Conservation (phyloP, 2,113 vertebrate genomes). For the Microcebus ravelobensis region DNA sequence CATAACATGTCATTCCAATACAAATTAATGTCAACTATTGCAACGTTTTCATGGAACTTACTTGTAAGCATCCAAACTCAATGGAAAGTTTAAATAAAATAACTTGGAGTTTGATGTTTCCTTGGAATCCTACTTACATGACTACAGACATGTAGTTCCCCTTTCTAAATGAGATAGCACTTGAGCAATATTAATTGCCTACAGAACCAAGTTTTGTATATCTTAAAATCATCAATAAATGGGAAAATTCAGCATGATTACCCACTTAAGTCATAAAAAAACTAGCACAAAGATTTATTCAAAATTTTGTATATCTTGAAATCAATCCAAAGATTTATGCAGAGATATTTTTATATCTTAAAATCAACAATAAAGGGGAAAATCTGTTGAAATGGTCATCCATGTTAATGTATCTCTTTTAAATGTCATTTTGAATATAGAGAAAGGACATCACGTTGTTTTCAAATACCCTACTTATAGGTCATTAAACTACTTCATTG, state of each 20-base stretch:
- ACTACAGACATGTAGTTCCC: neutral
- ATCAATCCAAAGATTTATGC: neutral
- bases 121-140: neutral
- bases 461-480: neutral
- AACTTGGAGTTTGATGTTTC: neutral
- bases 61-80: neutral
- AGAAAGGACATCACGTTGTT: neutral
- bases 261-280: neutral
- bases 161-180: neutral
- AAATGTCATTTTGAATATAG: neutral
- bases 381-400: neutral
- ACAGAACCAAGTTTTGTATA: neutral
- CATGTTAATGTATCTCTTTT: neutral
- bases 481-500: neutral
- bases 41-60: constrained; percentile 11
- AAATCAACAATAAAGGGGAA: constrained; percentile 22
- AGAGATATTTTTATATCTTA: constrained; percentile 6
- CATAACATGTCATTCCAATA: neutral
- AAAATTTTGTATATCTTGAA: constrained; percentile 24
- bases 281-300: neutral
- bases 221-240: constrained; percentile 55
- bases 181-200: neutral
- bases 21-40: neutral
- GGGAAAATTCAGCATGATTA: neutral
- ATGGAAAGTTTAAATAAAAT: constrained; percentile 30